Base-by-base conservation (phyloP, 2,888 invertebrate genomes). In the Mylabris sibirica region DNA sequence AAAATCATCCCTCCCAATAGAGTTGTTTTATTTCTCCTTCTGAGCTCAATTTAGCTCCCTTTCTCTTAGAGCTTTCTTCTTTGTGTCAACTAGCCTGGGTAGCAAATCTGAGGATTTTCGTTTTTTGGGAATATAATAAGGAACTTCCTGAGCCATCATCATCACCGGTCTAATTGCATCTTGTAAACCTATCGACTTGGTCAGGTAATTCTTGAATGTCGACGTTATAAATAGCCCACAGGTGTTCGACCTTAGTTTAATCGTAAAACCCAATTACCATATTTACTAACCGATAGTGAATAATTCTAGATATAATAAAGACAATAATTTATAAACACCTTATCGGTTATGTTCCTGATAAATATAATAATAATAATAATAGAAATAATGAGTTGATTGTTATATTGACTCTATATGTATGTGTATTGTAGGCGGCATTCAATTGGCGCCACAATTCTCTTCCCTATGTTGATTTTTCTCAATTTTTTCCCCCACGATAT, bases 391-490 rank as follows among this genome's bases (percentile, higher is more conserved):
- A 44, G 11, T 38, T 14, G 3, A 44, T n/a, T n/a, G 44, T 17
- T n/a, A 6, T 44, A 41, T 44, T 8, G 5, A 12, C 12, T 44
- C n/a, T n/a, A 8, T 38, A 14, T 44, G 11, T 17, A n/a, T 44
- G 44, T 44, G n/a, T 44, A 1, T 0, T 17, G 17, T 11, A n/a
- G 44, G 44, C n/a, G 44, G 44, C 44, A n/a, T 44, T n/a, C 11
- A 44, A 44, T 44, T 44, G 44, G 44, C 44, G 44, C 44, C 44
- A 44, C n/a, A 17, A 44, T 44, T 44, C n/a, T 44, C n/a, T 17
- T 17, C 17, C 44, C 12, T 5, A 44, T 17, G n/a, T 17, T 4
- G 44, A 44, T 44, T 44, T 17, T 44, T 17, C 4, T 17, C 12
- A 1, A 5, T 6, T 44, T 17, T 38, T 12, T 14, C n/a, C n/a